These are phyloP conservation scores for Napeogenes inachia DNA, from an alignment of 2,888 invertebrate genomes.

Conservation along the genomic window DNA sequence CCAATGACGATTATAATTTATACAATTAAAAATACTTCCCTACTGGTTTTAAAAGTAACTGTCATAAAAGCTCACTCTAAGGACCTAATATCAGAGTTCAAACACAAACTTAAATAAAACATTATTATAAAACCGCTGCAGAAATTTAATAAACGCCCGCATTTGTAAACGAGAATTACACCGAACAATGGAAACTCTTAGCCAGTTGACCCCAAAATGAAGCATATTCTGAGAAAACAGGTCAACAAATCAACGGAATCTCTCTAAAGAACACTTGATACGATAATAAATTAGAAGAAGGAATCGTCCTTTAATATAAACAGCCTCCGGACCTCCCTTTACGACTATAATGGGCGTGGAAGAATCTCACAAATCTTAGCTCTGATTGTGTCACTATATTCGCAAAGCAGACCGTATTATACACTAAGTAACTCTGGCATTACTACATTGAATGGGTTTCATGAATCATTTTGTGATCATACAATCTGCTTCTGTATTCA, in stretches of 20 bases:
- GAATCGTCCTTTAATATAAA: slow-evolving; percentile 34
- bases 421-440: too few species aligned
- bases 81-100: too few species aligned
- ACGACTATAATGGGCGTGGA: slow-evolving; percentile 28
- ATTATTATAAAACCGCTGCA: slow-evolving; percentile 1
- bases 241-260: slow-evolving; percentile 33
- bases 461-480: too few species aligned
- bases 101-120: neutral
- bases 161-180: slow-evolving; percentile 14
- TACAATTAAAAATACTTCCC: too few species aligned
- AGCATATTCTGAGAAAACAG: slow-evolving; percentile 23
- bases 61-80: too few species aligned
- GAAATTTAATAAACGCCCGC: slow-evolving; percentile 2
- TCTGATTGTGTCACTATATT: slow-evolving; percentile 13
- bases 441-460: too few species aligned
- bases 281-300: slow-evolving; percentile 34
- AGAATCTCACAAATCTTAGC: slow-evolving; percentile 12
- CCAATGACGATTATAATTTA: too few species aligned
- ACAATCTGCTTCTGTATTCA: too few species aligned
- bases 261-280: slow-evolving; percentile 30
- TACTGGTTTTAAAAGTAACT: too few species aligned
- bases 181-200: slow-evolving; percentile 17
- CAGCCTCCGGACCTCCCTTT: slow-evolving; percentile 24
- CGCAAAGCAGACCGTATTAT: neutral
- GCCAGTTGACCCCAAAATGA: slow-evolving; percentile 14